These are phyloP conservation scores for Etheostoma spectabile DNA, from an alignment of 2,113 vertebrate genomes.

Conservation along the genomic window DNA sequence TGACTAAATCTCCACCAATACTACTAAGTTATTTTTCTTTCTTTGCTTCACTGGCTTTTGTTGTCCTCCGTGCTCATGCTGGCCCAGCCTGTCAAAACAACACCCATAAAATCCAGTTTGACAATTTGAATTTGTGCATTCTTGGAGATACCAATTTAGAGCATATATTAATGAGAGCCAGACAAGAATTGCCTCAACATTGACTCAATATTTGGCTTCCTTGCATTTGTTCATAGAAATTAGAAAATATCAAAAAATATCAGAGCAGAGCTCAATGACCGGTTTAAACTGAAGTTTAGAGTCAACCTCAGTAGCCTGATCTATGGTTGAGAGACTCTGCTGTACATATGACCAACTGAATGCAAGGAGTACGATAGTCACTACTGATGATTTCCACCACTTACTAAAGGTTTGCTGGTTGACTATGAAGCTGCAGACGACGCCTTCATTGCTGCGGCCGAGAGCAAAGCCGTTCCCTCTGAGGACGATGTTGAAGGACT, in stretches of 20 bases:
- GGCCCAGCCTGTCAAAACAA: not conserved
- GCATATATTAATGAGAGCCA: not conserved
- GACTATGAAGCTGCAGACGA: slow-evolving; percentile 87
- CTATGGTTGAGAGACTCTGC: not conserved
- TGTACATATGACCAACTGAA: not conserved
- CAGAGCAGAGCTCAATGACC: not conserved
- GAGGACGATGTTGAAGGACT: slow-evolving; percentile 92
- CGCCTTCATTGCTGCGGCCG: slow-evolving; percentile 76
- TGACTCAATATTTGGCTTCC: not conserved
- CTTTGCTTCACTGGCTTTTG: not conserved
- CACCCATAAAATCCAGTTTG: not conserved
- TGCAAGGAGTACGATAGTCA: too few species aligned
- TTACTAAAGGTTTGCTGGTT: slow-evolving; percentile 88
- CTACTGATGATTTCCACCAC: slow-evolving; percentile 58
- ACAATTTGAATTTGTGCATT: not conserved
- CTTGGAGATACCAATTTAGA: not conserved
- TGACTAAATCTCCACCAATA: not conserved
- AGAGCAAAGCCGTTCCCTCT: slow-evolving; percentile 89
- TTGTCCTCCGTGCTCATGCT: not conserved
- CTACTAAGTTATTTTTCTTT: not conserved
- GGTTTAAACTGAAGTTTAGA: not conserved
- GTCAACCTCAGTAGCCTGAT: not conserved
- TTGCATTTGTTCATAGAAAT: not conserved
- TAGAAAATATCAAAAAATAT: not conserved
- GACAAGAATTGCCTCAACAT: not conserved